These are phyloP conservation scores for Aporrectodea caliginosa DNA, from an alignment of 1,140 invertebrate species.

Conservation along the genomic window DNA sequence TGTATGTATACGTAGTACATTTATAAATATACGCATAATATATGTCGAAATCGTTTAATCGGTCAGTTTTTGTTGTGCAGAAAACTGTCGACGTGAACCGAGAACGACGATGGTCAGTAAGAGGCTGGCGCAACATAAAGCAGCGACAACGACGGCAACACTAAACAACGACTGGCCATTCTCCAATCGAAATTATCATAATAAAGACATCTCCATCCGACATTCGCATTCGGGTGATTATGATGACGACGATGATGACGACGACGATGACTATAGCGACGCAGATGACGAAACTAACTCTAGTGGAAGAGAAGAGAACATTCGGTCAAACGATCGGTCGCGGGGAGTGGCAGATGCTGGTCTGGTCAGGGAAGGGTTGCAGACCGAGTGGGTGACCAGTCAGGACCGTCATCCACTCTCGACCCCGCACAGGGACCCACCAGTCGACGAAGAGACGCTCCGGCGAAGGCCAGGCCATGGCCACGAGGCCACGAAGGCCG, in stretches of 20 bases:
- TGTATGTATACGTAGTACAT: too few relatives aligned
- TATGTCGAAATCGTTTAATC: background rate
- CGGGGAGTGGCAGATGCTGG: too few relatives aligned
- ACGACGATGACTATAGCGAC: background rate
- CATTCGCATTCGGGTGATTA: background rate
- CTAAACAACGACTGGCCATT: background rate
- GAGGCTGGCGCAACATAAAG: background rate
- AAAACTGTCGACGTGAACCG: background rate
- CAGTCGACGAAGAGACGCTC: background rate
- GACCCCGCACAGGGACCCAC: background rate
- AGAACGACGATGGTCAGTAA: background rate
- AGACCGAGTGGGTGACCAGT: background rate
- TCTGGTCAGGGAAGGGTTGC: background rate
- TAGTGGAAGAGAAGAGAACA: background rate
- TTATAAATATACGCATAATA: background rate
- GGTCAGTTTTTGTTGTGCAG: background rate
- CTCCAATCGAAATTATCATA: background rate
- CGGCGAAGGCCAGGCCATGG: too few relatives aligned
- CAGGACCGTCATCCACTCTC: background rate
- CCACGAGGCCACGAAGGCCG: too few relatives aligned
- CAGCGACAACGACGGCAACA: background rate
- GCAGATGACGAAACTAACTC: too few relatives aligned
- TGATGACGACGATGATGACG: background rate
- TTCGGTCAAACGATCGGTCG: background rate
- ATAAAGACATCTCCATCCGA: background rate